Base-by-base conservation (phyloP, 2,888 invertebrate species). In the Capitulum mitella region DNA sequence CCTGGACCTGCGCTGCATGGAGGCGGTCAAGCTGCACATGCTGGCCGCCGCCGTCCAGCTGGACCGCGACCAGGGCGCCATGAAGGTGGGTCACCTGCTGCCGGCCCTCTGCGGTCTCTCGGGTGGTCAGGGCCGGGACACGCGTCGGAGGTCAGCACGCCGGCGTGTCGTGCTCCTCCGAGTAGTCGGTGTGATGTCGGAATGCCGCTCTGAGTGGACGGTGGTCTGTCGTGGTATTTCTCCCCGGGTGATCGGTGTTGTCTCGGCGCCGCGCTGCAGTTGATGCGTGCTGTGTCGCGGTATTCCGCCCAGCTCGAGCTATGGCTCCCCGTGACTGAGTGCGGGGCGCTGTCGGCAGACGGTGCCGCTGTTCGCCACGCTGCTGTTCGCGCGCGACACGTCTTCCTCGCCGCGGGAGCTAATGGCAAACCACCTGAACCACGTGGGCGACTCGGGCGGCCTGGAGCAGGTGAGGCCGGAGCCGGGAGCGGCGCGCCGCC, bases 11-110 rank as follows among this genome's bases (percentile, higher is more conserved):
- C 83, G 84, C 79, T 83, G 86, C 58, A 84, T 86, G 84, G 86
- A 86, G 82, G 86, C 85, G 29, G 83, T 85, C 64, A 86, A 86
- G 81, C 82, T 86, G 74, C 84, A 87, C 81, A 86, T 87, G 87
- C 83, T 87, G 80, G 82, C 85, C 37, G 82, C 84, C 77, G 85
- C 85, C 32, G 82, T 85, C 40, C 83, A 85, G 54, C 83, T 87
- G 48, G 83, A 86, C 26, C 37, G 70, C 26, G 70, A 70, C 37
- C 58, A 58, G 58, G 8, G 58, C 58, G 58, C n/a, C 5, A 22
- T 10, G 26, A 37, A 40, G 70, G 70, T 70, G 19, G 16, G 64
- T 48, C 48, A 48, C 48, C 48, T 48, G 48, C 19, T n/a, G n/a
- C n/a, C n/a, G n/a, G n/a, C n/a, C n/a, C n/a, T n/a, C n/a, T n/a